Conservation (phyloP, 2,113 vertebrate species). For the Eupsittula cactorum region DNA sequence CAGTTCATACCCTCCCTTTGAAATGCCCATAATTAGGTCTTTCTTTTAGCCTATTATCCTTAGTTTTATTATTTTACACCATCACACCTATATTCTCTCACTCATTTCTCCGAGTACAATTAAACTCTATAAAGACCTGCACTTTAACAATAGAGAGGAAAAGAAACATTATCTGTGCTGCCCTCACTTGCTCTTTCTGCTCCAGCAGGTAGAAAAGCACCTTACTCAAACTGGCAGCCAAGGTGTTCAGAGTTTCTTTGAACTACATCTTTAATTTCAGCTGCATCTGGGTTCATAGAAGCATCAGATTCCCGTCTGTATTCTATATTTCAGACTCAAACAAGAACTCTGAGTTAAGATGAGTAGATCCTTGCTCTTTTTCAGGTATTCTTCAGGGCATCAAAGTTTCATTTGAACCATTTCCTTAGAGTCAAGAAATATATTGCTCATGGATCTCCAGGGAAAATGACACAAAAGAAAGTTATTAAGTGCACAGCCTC, state of each 20-base stretch:
- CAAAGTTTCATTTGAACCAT: constrained; percentile 35
- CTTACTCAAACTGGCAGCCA: not conserved
- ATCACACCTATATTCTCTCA: not conserved
- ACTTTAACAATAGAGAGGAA: not conserved
- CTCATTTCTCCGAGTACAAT: not conserved
- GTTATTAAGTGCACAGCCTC: constrained; percentile 59
- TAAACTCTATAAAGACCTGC: not conserved
- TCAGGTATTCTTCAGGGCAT: constrained; percentile 37
- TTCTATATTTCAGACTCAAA: not conserved
- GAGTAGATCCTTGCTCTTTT: not conserved
- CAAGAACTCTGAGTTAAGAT: constrained; percentile 8
- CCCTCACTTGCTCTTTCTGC: not conserved
- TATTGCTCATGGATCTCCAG: constrained; percentile 37
- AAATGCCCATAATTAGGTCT: not conserved
- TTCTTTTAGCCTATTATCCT: not conserved
- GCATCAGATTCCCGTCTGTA: not conserved
- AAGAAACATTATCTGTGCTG: not conserved
- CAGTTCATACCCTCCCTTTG: not conserved
- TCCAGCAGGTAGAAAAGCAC: not conserved
- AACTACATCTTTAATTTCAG: constrained; percentile 4
- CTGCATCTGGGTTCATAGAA: constrained; percentile 6
- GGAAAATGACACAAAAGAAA: constrained; percentile 13
- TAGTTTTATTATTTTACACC: not conserved
- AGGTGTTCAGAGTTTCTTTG: not conserved
- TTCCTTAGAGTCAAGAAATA: constrained; percentile 41